Base-by-base conservation (phyloP, 2,113 vertebrate species). In the Aviceda subcristata region DNA sequence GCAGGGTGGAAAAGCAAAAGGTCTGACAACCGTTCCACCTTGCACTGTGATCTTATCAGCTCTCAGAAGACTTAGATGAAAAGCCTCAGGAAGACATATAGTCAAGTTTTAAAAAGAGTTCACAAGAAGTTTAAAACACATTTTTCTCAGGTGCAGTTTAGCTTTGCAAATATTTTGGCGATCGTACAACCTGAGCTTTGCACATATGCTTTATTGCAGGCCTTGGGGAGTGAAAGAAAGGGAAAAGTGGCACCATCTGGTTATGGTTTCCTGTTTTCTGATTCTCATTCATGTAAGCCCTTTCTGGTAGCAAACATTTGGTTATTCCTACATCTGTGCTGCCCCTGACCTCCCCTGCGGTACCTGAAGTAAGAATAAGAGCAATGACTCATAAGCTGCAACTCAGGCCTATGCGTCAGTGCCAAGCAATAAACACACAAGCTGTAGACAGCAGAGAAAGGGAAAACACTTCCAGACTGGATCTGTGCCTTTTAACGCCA, bases 161-260 rank as follows among this genome's bases (percentile, higher is more conserved):
- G 3, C 23, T 85, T 5, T 64, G 62, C 10, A 62, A 76, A 29
- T 32, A 3, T 48, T 86, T 68, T 29, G 18, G 48, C 32, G 91
- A 41, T n/a, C 0, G 1, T 12, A 6, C 29, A 11, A 59, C 29
- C 57, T 19, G 50, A 80, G 76, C n/a, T 74, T 48, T 53, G 86
- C 53, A 38, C 71, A 1, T 10, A 41, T 3, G 43, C 34, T 51
- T 32, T 18, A 6, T 53, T 59, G 48, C 21, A n/a, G 74, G 29
- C 39, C 32, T 29, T 50, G 56, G 55, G 88, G 41, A 80, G 48
- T 3, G 36, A 48, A 56, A 64, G 18, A 27, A 79, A 38, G 8
- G 29, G 72, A 43, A 27, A 69, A 86, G 75, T 76, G 79, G 57
- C 78, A 88, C 86, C 88, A 83, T 9, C 92, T 91, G 89, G 9